A percentile compares a stretch with the other conserved stretches of the same genome.
Evolutionary conservation across 2,113 vertebrate species (phyloP).

Genomic region (Corythoichthys haematopterus): DNA sequence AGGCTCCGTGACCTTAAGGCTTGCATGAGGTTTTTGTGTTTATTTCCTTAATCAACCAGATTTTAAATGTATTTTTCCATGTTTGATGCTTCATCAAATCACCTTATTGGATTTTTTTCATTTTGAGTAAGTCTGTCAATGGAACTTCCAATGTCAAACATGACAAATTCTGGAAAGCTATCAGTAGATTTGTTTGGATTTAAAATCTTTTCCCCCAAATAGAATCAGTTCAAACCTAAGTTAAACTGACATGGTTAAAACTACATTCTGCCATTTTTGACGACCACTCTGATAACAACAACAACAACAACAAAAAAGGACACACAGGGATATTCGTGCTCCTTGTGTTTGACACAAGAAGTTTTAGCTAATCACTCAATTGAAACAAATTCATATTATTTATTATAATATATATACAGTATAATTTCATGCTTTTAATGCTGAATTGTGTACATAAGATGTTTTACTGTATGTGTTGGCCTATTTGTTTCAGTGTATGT

Average conservation of each 20-base stretch:
- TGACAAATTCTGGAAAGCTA: not conserved
- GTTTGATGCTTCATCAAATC: constrained; percentile 43
- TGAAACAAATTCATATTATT: too few species aligned
- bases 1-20: constrained; percentile 51
- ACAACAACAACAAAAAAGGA: not conserved
- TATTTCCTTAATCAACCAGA: constrained; percentile 47
- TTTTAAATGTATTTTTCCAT: constrained; percentile 51
- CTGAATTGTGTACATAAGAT: not conserved
- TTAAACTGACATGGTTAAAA: not conserved
- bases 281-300: not conserved
- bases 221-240: not conserved
- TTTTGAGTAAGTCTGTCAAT: not conserved
- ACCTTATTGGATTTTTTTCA: constrained; percentile 17
- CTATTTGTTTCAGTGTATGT: constrained; percentile 13
- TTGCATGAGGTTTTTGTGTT: constrained; percentile 53
- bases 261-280: not conserved
- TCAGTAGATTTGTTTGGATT: not conserved
- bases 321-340: not conserved
- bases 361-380: not conserved
- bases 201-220: not conserved
- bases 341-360: not conserved
- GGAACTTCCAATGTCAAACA: not conserved
- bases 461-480: constrained; percentile 5
- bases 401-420: too few species aligned
- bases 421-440: too few species aligned